Conservation (phyloP, 2,888 invertebrate species). For the Luperina testacea region DNA sequence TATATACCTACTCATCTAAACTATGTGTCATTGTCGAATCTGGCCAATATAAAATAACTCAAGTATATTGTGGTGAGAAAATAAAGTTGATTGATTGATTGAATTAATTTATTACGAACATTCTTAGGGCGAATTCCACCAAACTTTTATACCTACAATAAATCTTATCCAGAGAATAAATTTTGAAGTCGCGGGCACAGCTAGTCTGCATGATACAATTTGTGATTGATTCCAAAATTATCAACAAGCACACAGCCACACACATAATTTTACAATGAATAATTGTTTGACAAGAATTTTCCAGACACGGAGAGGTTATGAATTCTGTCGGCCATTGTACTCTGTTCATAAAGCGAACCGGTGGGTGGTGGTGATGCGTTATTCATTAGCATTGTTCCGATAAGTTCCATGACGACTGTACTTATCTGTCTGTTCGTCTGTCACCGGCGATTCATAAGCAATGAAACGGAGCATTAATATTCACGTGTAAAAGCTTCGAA, state of each 20-base stretch:
- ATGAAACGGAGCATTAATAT: slow-evolving; percentile 49
- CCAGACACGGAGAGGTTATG: not conserved
- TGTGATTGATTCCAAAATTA: not conserved
- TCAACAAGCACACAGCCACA: not conserved
- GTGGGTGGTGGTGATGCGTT: slow-evolving; percentile 29
- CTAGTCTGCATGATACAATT: too few species aligned
- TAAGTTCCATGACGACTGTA: slow-evolving; percentile 30
- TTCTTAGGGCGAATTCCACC: too few species aligned
- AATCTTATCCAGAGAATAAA: too few species aligned
- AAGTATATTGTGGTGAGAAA: not conserved
- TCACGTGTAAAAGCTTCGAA: slow-evolving; percentile 29
- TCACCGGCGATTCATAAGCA: slow-evolving; percentile 54
- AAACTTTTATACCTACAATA: too few species aligned
- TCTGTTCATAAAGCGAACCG: slow-evolving; percentile 31
- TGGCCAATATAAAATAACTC: not conserved
- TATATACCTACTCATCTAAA: not conserved
- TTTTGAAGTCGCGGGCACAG: too few species aligned
- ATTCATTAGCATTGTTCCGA: slow-evolving; percentile 50
- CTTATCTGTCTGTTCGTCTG: slow-evolving; percentile 25
- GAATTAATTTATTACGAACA: too few species aligned
- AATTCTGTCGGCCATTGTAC: slow-evolving; percentile 48
- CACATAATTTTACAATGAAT: not conserved
- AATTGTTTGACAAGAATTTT: not conserved
- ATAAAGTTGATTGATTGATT: not conserved
- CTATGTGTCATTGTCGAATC: not conserved